Percentiles rank a stretch among this genome's conserved stretches.
Evolutionary conservation across 1,140 invertebrate genomes (phyloP).

Genomic region (Caligus rogercresseyi): DNA sequence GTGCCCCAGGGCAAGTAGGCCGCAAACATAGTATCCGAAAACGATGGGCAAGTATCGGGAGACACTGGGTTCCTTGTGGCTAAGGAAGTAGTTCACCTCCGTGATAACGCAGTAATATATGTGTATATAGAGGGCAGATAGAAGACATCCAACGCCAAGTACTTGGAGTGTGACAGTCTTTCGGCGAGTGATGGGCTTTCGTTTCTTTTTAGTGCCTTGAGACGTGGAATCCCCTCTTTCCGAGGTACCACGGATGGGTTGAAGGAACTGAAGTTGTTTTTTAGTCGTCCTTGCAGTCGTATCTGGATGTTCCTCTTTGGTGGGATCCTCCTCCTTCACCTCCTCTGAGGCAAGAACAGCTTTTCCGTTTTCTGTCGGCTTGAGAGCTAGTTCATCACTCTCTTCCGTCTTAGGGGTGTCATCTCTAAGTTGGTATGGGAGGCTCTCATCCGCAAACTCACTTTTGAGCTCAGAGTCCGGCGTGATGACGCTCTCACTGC

Average conservation of each 20-base stretch:
- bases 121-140: background rate
- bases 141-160: background rate
- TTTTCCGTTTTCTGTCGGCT: background rate
- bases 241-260: background rate
- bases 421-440: background rate
- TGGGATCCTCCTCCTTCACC: background rate
- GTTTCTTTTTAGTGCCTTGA: background rate
- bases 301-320: background rate
- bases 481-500: background rate
- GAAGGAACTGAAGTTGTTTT: background rate
- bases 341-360: too few species aligned
- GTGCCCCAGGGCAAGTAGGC: background rate
- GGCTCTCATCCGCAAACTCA: background rate
- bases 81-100: background rate
- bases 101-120: background rate
- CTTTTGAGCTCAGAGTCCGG: background rate
- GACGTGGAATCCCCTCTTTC: background rate
- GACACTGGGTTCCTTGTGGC: background rate
- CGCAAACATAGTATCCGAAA: background rate
- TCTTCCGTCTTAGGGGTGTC: background rate
- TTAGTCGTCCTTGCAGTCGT: background rate
- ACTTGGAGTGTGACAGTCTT: background rate
- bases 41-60: background rate
- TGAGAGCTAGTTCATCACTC: background rate
- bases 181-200: background rate